phyloP scores from a whole-genome alignment of 2,888 invertebrate species.

The Tetropium fuscum region DNA sequence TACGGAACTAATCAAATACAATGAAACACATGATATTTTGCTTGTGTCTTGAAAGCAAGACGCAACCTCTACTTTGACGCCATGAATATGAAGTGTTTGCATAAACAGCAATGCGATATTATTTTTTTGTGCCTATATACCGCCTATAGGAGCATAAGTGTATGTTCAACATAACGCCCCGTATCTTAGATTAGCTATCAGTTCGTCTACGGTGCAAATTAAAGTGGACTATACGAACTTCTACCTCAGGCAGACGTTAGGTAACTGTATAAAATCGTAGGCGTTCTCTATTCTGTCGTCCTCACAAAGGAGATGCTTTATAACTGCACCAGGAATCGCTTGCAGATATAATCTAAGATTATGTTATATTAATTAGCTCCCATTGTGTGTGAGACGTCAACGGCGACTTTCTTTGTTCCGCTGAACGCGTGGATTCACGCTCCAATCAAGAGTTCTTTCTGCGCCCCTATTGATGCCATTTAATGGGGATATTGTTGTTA shows the following conservation, averaged over 20 bases:
- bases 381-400: conserved; percentile 46
- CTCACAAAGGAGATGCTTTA: conserved; percentile 34
- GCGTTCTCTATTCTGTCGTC: conserved; percentile 17
- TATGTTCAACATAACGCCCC: neutral
- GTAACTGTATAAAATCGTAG: conserved; percentile 33
- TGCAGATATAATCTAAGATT: conserved; percentile 47
- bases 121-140: too few relatives aligned
- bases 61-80: too few relatives aligned
- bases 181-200: conserved; percentile 1
- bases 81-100: too few relatives aligned
- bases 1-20: too few relatives aligned
- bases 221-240: conserved; percentile 4
- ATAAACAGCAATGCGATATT: too few relatives aligned
- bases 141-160: too few relatives aligned
- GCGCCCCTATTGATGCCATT: neutral
- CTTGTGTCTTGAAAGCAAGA: too few relatives aligned
- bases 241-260: neutral
- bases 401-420: conserved; percentile 41
- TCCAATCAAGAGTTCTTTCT: conserved; percentile 6
- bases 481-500: conserved; percentile 1
- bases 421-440: conserved; percentile 19
- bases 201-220: conserved; percentile 1
- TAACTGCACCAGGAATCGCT: conserved; percentile 38
- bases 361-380: conserved; percentile 50
- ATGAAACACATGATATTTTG: too few relatives aligned